Evolutionary conservation across 2,113 vertebrate species (phyloP), one percentile per base, ranked within the genome.

Genomic region (Eleginops maclovinus): DNA sequence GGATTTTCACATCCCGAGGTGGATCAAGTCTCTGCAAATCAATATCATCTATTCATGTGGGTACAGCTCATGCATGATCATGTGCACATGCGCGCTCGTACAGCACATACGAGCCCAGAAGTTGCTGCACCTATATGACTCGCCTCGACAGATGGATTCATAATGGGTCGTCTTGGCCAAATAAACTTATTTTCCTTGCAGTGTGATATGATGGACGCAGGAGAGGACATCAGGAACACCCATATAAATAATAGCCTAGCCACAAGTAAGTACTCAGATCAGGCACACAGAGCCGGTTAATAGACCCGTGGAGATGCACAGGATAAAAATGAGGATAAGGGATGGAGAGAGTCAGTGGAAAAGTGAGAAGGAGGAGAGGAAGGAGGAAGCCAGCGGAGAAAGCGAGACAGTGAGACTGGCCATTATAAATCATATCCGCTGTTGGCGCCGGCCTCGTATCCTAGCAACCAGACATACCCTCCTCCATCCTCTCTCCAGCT

Each of bases 341-440:
- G 86, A 87, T 51, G 54, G 82, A 89, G 78, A 81, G 86, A 86
- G 53, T 72, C 43, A 31, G 46, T 72, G 81, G 73, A 76, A 84
- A 87, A 87, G 79, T 86, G 79, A 88, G 85, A 83, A 68, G 79
- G 84, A 88, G 76, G 85, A 87, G 78, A 88, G 75, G 77, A 83
- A 82, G 81, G 85, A 88, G 80, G 87, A 89, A 89, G 92, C 88
- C 83, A 89, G 77, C 44, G 14, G 82, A 84, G 91, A 91, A 88
- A 93, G 87, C 79, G 85, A 91, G 90, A 92, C 90, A 89, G 84
- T 85, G 81, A 91, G 90, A 80, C 91, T 90, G 80, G 89, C 88
- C 87, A 89, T 94, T 93, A 94, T 93, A 92, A 93, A 93, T 93
- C 93, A 93, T 92, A 93, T 92, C 87, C 87, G 77, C 84, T 92